Conservation (phyloP, 2,888 invertebrate genomes). For the Apamea sordens region DNA sequence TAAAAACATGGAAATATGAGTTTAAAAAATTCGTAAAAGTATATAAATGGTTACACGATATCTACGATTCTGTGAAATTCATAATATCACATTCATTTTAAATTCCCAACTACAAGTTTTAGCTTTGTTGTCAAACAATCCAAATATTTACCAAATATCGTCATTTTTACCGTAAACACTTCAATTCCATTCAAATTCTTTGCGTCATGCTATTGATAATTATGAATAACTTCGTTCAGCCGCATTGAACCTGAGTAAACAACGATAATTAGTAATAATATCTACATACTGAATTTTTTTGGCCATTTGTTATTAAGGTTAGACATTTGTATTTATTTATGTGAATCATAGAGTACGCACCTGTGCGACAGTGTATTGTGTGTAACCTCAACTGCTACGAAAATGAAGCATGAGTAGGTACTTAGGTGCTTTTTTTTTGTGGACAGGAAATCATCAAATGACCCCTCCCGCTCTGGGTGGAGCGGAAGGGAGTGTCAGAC, state of each 20-base stretch:
- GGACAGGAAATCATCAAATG: too few species aligned
- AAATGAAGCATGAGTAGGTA: neutral
- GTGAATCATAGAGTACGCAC: constrained; percentile 47
- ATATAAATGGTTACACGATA: too few species aligned
- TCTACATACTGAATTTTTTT: constrained; percentile 1
- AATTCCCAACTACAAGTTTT: neutral
- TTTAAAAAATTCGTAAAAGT: neutral
- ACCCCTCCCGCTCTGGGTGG: too few species aligned
- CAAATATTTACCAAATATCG: constrained; percentile 14
- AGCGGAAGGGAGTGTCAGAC: too few species aligned
- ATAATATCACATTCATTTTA: neutral
- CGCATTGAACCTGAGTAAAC: constrained; percentile 42
- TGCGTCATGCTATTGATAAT: constrained; percentile 20
- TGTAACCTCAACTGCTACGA: neutral
- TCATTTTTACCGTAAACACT: neutral
- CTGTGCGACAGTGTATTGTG: constrained; percentile 15
- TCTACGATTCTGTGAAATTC: neutral
- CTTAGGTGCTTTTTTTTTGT: neutral
- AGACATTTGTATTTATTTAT: constrained; percentile 31
- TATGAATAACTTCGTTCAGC: constrained; percentile 27
- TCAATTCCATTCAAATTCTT: constrained; percentile 25
- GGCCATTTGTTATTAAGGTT: constrained; percentile 4
- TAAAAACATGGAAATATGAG: neutral
- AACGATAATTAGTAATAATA: constrained; percentile 33
- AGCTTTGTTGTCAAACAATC: neutral